phyloP scores from a whole-genome alignment of 2,113 vertebrate genomes.

The Hipposideros armiger region DNA sequence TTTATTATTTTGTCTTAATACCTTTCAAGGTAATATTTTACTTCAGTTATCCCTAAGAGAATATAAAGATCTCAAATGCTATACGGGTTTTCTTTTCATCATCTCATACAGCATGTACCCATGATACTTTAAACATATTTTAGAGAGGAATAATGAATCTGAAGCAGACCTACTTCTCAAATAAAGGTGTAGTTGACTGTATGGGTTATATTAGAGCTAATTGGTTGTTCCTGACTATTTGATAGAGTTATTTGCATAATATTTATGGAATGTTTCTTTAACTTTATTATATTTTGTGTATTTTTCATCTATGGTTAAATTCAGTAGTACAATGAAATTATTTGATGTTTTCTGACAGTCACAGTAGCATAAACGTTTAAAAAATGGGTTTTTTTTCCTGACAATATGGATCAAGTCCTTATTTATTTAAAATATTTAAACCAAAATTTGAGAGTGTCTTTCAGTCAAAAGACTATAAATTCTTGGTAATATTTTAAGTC shows the following conservation, averaged over 20 bases:
- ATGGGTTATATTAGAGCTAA: background rate
- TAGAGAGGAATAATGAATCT: background rate
- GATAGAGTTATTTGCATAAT: background rate
- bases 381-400: background rate
- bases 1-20: constrained; percentile 59
- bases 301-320: constrained; percentile 1
- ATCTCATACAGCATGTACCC: background rate
- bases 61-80: constrained; percentile 4
- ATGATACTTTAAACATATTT: constrained; percentile 39
- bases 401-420: constrained; percentile 16
- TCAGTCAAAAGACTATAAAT: background rate
- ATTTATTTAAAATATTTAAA: constrained; percentile 36
- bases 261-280: background rate
- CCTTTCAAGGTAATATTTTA: constrained; percentile 53
- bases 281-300: background rate
- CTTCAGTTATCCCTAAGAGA: constrained; percentile 39
- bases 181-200: background rate
- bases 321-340: background rate
- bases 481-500: background rate
- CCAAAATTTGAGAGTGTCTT: background rate
- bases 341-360: background rate
- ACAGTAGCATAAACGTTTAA: background rate
- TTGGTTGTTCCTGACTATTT: background rate
- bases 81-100: constrained; percentile 34
- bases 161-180: background rate